phyloP scores from a whole-genome alignment of 2,888 invertebrate genomes.

The Allophyes oxyacanthae region DNA sequence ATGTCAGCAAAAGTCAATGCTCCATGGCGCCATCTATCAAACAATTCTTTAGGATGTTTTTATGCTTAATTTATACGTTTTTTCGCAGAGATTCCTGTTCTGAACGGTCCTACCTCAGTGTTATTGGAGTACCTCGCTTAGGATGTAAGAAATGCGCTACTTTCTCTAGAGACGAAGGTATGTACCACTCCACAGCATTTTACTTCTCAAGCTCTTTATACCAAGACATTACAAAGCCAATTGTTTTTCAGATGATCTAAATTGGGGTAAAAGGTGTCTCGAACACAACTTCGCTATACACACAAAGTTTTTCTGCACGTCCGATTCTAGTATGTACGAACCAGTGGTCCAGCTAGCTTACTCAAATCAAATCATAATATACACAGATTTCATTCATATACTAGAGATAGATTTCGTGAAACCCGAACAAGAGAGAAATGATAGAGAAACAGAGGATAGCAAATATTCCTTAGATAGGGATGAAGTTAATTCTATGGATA shows the following conservation, averaged over 20 bases:
- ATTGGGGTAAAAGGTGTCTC: slow-evolving; percentile 93
- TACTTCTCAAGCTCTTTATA: no score
- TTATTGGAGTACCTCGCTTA: slow-evolving; percentile 89
- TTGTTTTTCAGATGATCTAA: slow-evolving; percentile 80
- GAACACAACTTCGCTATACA: slow-evolving; percentile 97
- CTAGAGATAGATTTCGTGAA: slow-evolving; percentile 90
- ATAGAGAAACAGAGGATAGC: slow-evolving; percentile 69
- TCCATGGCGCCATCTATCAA: no score
- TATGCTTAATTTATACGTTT: no score
- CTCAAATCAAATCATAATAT: slow-evolving; percentile 93
- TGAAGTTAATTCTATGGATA: slow-evolving; percentile 75
- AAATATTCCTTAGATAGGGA: slow-evolving; percentile 78
- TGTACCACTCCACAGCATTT: not conserved
- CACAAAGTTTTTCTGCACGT: slow-evolving; percentile 96
- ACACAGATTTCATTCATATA: slow-evolving; percentile 96
- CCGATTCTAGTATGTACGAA: slow-evolving; percentile 94
- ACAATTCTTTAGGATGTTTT: no score
- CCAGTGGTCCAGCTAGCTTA: slow-evolving; percentile 92
- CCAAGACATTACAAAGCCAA: not conserved
- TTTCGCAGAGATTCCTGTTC: slow-evolving; percentile 83
- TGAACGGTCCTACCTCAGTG: slow-evolving; percentile 86
- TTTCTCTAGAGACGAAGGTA: slow-evolving; percentile 85
- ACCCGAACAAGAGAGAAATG: slow-evolving; percentile 76
- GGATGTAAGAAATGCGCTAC: slow-evolving; percentile 90
- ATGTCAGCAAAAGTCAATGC: no score